phyloP scores from a whole-genome alignment of 2,888 invertebrate genomes.

The Metallyticus violacea region DNA sequence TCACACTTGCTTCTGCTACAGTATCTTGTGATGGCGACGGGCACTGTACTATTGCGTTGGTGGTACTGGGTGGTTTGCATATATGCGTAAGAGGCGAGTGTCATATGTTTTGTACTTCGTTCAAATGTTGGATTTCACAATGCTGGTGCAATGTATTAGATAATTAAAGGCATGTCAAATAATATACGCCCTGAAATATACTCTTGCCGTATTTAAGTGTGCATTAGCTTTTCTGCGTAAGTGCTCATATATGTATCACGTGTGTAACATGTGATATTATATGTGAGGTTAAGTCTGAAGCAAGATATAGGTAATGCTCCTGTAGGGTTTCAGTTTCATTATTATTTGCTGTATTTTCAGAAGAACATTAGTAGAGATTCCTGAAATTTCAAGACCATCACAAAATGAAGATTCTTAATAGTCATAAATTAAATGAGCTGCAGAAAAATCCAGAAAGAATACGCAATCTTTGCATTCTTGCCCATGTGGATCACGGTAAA shows the following conservation, averaged over 20 bases:
- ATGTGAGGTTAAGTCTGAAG: neutral
- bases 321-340: too few species aligned
- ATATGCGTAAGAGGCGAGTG: neutral
- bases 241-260: neutral
- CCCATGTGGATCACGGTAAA: conserved; percentile 98
- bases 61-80: neutral
- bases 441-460: conserved; percentile 69
- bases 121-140: neutral
- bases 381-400: too few species aligned
- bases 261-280: neutral
- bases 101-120: neutral
- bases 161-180: neutral
- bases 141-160: neutral
- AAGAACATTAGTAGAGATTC: too few species aligned
- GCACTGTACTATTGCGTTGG: neutral
- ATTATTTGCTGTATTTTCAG: too few species aligned
- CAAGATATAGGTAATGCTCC: too few species aligned
- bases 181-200: neutral
- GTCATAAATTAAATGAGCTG: conserved; percentile 59
- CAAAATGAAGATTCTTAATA: conserved; percentile 58
- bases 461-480: conserved; percentile 93
- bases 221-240: neutral
- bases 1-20: neutral
- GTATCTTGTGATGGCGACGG: neutral
- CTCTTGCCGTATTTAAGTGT: neutral